Percentiles rank a stretch among this genome's conserved stretches.
Evolutionary conservation across 35 echinoderm and acorn worm species (phyloP).

Genomic region (Stichopus chloronotus): DNA sequence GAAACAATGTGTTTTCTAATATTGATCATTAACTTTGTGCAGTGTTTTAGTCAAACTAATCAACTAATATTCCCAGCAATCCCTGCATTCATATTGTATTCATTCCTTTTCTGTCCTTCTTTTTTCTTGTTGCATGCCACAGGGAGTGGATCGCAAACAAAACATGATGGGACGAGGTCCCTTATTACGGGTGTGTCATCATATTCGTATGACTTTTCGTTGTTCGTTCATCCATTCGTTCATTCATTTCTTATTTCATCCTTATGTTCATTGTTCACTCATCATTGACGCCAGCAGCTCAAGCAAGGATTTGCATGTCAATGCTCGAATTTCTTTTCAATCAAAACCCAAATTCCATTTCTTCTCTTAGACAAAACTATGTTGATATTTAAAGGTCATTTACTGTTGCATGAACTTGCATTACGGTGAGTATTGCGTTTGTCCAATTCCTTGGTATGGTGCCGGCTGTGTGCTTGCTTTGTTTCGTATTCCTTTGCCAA

Average conservation of each 20-base stretch:
- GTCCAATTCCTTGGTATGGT: neutral
- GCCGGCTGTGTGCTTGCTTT: neutral
- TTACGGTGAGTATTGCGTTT: neutral
- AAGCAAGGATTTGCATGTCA: neutral
- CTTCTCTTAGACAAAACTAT: neutral
- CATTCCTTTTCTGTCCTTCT: neutral
- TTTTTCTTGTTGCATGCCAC: constrained; percentile 48
- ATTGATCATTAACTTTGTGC: neutral
- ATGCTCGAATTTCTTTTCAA: neutral
- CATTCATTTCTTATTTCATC: neutral
- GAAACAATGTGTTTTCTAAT: neutral
- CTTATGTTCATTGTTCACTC: neutral
- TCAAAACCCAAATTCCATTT: neutral
- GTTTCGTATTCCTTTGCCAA: neutral
- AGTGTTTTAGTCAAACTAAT: neutral
- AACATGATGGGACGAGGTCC: constrained; percentile 47
- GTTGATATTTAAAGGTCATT: neutral
- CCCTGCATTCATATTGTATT: neutral
- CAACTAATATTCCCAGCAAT: neutral
- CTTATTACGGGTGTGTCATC: constrained; percentile 49
- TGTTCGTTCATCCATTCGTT: neutral
- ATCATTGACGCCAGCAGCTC: neutral
- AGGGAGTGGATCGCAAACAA: constrained; percentile 41
- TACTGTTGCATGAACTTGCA: neutral
- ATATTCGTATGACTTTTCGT: constrained; percentile 28